Base-by-base conservation (phyloP, 2,888 invertebrate genomes). In the Noctua comes region DNA sequence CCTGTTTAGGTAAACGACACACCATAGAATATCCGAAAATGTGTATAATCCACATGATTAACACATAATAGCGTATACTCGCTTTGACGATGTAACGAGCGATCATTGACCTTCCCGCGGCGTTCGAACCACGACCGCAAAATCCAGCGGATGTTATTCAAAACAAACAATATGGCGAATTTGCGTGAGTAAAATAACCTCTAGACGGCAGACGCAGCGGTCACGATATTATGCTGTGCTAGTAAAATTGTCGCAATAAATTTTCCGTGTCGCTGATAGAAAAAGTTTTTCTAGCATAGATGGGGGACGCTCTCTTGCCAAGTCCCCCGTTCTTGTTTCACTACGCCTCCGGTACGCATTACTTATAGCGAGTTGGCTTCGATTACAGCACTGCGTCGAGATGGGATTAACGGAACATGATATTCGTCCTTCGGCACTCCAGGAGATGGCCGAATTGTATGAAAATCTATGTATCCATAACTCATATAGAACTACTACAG, bases 241-340 rank as follows among this genome's bases (percentile, higher is more conserved):
- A 83, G 90, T 88, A 88, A 92, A 93, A 94, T 93, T 93, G 93
- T 93, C 91, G 91, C 92, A 89, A 94, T 94, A 94, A 93, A 94
- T 95, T 93, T 91, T 86, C 89, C 84, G 80, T 87, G 86, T 87
- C 88, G 89, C 86, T 93, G 93, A 94, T 94, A 94, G 95, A 94
- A 95, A 95, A 95, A 95, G 88, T 95, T 95, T 92, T 88, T 70
- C 86, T 82, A 86, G 83, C 84, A 88, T 86, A 86, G 88, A 88
- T 83, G 89, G 86, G 74, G 88, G 81, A 74, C 78, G 83, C 75
- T 78, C 79, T 77, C 81, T 90, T 92, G 92, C 91, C 92, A 91
- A 93, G 91, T 90, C 83, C 77, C 79, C 80, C 84, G 76, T 85
- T 77, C 86, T 90, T 88, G 86, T 90, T 89, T 88, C 84, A 86